Percentiles rank a stretch among this genome's conserved stretches.
Evolutionary conservation across 2,797 vertebrate genomes (phyloP).

Genomic region (Lepidocolaptes lacrymiger): DNA sequence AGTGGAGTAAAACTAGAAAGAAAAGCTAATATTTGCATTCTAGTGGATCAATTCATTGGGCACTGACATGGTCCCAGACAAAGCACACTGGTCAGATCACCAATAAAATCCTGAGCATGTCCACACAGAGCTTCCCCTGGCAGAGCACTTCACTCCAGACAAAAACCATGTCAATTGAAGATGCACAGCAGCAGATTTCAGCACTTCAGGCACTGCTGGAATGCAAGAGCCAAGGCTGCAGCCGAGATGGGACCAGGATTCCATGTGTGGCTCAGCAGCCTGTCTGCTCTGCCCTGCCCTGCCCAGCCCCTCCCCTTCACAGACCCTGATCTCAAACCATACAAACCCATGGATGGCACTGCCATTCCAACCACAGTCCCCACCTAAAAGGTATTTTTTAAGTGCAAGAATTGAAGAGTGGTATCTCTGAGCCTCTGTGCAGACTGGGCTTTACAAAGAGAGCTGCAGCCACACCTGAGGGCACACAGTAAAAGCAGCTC

Average conservation of each 20-base stretch:
- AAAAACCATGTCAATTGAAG: not conserved
- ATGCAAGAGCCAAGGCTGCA: not conserved
- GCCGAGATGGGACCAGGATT: not conserved
- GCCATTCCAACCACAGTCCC: not conserved
- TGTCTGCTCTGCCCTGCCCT: not conserved
- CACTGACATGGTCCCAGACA: not conserved
- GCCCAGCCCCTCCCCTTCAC: not conserved
- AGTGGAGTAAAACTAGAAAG: not conserved
- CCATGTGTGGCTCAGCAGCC: not conserved
- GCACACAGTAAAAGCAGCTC: not conserved
- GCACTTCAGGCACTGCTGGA: not conserved
- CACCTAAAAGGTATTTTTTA: not conserved
- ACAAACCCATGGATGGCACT: not conserved
- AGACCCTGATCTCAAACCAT: not conserved
- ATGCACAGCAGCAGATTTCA: not conserved
- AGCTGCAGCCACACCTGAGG: not conserved
- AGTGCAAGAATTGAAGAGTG: not conserved
- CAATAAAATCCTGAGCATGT: not conserved
- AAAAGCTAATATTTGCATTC: not conserved
- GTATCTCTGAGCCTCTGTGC: not conserved
- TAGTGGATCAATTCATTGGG: not conserved
- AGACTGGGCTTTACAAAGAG: not conserved
- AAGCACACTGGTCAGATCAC: not conserved
- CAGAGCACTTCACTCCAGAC: not conserved
- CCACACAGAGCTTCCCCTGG: not conserved